Conservation (phyloP, 2,113 vertebrate species). For the Rynchops niger region DNA sequence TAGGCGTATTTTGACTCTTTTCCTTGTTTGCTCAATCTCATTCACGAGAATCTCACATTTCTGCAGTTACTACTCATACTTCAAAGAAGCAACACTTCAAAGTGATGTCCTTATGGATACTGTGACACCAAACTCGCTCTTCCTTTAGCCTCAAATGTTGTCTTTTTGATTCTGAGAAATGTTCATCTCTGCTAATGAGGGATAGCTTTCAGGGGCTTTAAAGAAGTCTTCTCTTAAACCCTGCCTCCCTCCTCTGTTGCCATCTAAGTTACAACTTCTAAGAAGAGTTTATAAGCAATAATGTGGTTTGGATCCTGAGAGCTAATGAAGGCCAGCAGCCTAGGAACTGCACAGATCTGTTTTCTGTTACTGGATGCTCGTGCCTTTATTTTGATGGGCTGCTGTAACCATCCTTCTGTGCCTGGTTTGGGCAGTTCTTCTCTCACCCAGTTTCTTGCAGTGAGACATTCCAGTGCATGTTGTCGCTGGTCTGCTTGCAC, state of each 20-base stretch:
- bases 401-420: not conserved
- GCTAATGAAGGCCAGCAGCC: conserved; percentile 4
- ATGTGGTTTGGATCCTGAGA: not conserved
- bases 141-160: conserved; percentile 21
- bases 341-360: not conserved
- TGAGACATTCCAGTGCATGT: not conserved
- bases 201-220: conserved; percentile 10
- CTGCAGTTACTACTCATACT: not conserved
- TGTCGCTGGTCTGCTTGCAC: not conserved
- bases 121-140: not conserved
- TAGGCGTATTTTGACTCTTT: not conserved
- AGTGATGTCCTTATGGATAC: conserved; percentile 6
- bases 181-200: conserved; percentile 32
- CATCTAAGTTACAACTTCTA: not conserved
- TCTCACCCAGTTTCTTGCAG: not conserved
- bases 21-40: not conserved
- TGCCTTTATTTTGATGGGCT: not conserved
- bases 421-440: not conserved
- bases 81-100: conserved; percentile 46
- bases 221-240: not conserved
- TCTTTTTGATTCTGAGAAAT: conserved; percentile 11
- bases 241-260: not conserved
- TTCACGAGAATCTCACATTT: conserved; percentile 14
- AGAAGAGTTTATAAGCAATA: not conserved
- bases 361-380: not conserved